phyloP scores from a whole-genome alignment of 2,888 invertebrate genomes.

The Lycaena phlaeas region DNA sequence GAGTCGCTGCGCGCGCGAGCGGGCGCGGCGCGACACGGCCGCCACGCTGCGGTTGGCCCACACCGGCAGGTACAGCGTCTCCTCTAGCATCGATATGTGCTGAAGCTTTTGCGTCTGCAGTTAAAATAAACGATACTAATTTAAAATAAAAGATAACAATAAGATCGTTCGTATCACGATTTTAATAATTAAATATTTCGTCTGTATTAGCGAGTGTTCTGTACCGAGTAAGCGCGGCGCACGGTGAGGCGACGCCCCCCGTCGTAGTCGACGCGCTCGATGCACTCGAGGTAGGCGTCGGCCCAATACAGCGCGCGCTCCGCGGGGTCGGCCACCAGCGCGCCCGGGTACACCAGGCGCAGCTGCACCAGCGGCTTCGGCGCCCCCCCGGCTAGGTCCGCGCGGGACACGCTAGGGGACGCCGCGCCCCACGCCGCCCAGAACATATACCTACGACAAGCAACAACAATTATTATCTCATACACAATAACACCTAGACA shows the following conservation, averaged over 20 bases:
- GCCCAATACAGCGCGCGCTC: conserved; percentile 84
- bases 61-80: conserved; percentile 80
- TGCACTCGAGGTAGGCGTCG: conserved; percentile 84
- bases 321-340: conserved; percentile 81
- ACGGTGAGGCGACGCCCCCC: conserved; percentile 77
- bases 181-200: too few species aligned
- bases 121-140: too few species aligned
- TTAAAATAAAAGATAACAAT: too few species aligned
- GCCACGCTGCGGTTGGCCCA: conserved; percentile 79
- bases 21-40: conserved; percentile 40
- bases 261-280: conserved; percentile 85
- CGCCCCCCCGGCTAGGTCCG: conserved; percentile 76
- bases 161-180: too few species aligned
- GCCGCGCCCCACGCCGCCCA: conserved; percentile 82
- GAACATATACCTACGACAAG: conserved; percentile 76
- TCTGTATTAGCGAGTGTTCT: too few species aligned
- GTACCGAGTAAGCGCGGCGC: conserved; percentile 66
- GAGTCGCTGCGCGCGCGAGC: conserved; percentile 15
- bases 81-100: conserved; percentile 82
- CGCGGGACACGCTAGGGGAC: conserved; percentile 77
- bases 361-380: conserved; percentile 74
- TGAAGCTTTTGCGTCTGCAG: conserved; percentile 76
- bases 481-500: too few species aligned
- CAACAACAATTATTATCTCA: too few species aligned
- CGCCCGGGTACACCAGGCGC: conserved; percentile 84